These are phyloP conservation scores for Gerris lacustris DNA, from an alignment of 2,888 invertebrate species.

Conservation along the genomic window DNA sequence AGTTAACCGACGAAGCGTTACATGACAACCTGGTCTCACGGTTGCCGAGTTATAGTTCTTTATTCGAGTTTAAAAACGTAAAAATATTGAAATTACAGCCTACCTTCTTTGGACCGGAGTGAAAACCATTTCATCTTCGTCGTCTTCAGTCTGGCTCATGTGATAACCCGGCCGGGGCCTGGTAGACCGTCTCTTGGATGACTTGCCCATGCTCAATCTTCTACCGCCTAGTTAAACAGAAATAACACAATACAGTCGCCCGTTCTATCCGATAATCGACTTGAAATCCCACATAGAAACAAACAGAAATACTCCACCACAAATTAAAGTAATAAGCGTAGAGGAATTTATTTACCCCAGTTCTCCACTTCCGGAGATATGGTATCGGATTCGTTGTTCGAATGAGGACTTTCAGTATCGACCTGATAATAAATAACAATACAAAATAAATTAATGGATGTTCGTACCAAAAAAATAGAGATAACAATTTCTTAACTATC, in stretches of 20 bases:
- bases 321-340: no score
- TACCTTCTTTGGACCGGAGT: neutral
- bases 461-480: no score
- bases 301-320: no score
- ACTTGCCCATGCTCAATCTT: neutral
- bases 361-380: neutral
- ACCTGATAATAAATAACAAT: neutral
- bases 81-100: neutral
- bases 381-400: conserved; percentile 2
- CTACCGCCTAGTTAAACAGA: neutral
- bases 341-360: neutral
- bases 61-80: no score
- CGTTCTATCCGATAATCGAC: no score
- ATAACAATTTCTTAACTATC: no score
- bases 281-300: no score
- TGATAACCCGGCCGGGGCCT: conserved; percentile 4
- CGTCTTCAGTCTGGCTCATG: conserved; percentile 20
- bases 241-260: neutral
- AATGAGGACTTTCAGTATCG: neutral
- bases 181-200: no score
- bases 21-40: no score
- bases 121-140: conserved; percentile 19
- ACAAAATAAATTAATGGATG: neutral
- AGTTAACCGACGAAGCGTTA: no score
- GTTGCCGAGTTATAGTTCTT: no score